Percentiles rank a stretch among this genome's conserved stretches.
These are phyloP conservation scores for Sipha maydis DNA, from an alignment of 2,888 invertebrate genomes.

Conservation along the genomic window DNA sequence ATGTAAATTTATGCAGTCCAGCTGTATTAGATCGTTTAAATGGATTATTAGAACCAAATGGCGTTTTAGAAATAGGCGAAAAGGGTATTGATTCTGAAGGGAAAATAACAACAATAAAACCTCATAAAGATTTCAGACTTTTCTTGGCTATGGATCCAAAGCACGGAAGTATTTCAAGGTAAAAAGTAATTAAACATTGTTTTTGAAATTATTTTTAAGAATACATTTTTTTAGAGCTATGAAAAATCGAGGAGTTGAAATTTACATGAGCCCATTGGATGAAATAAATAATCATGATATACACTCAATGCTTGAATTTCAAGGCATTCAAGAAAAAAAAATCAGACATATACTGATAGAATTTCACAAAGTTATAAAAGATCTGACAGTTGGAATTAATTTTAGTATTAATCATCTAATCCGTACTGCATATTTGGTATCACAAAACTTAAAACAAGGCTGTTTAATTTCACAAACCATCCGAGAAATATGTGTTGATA, in stretches of 20 bases:
- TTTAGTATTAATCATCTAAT: constrained; percentile 73
- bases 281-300: constrained; percentile 63
- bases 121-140: constrained; percentile 91
- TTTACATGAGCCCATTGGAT: constrained; percentile 71
- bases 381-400: background rate
- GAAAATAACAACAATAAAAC: constrained; percentile 78
- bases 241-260: constrained; percentile 97
- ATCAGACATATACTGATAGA: constrained; percentile 23
- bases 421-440: constrained; percentile 70
- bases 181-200: constrained; percentile 60
- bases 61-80: constrained; percentile 89
- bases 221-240: constrained; percentile 79
- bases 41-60: constrained; percentile 92
- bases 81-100: constrained; percentile 82
- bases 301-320: constrained; percentile 62
- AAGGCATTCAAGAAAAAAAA: constrained; percentile 26
- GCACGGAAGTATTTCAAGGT: constrained; percentile 94
- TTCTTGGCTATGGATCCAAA: constrained; percentile 95
- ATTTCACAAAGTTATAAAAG: constrained; percentile 49
- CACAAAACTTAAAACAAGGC: constrained; percentile 39
- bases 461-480: background rate
- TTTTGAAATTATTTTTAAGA: too few relatives aligned
- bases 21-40: constrained; percentile 97
- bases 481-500: constrained; percentile 44
- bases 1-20: constrained; percentile 94